Percentiles rank a stretch among this genome's conserved stretches.
Conservation (phyloP, 2,888 invertebrate species). For the Embidobia sp. region DNA sequence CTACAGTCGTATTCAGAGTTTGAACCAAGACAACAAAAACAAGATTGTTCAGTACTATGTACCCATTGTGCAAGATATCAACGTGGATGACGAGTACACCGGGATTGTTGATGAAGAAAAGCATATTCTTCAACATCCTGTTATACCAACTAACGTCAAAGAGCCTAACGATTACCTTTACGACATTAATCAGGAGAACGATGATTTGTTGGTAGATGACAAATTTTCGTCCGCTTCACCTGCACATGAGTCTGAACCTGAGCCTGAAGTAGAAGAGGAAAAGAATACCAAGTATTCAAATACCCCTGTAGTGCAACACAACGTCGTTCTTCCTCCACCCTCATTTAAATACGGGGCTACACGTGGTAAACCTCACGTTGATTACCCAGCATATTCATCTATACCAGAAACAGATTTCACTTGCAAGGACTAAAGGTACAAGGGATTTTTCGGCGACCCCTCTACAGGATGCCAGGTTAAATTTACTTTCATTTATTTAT, state of each 20-base stretch:
- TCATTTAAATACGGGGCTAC: constrained; percentile 79
- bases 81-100: constrained; percentile 38
- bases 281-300: constrained; percentile 68
- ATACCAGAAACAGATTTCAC: constrained; percentile 90
- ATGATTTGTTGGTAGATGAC: constrained; percentile 70
- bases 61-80: constrained; percentile 72
- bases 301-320: constrained; percentile 27
- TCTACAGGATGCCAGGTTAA: constrained; percentile 94
- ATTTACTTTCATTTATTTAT: too few relatives aligned
- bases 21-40: constrained; percentile 43
- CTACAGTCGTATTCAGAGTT: constrained; percentile 32
- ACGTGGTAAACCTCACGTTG: constrained; percentile 86
- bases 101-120: constrained; percentile 33
- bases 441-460: constrained; percentile 95
- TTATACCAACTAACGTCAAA: constrained; percentile 53
- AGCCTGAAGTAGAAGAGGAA: constrained; percentile 57
- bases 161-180: constrained; percentile 68
- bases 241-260: too few relatives aligned
- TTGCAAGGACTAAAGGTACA: constrained; percentile 93
- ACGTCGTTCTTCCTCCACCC: constrained; percentile 68
- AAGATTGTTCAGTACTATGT: constrained; percentile 74
- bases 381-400: constrained; percentile 89
- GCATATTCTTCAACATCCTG: constrained; percentile 48
- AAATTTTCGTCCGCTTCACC: constrained; percentile 66
- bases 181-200: constrained; percentile 70